phyloP scores from a whole-genome alignment of 2,113 vertebrate genomes.

The Erythrolamprus reginae region DNA sequence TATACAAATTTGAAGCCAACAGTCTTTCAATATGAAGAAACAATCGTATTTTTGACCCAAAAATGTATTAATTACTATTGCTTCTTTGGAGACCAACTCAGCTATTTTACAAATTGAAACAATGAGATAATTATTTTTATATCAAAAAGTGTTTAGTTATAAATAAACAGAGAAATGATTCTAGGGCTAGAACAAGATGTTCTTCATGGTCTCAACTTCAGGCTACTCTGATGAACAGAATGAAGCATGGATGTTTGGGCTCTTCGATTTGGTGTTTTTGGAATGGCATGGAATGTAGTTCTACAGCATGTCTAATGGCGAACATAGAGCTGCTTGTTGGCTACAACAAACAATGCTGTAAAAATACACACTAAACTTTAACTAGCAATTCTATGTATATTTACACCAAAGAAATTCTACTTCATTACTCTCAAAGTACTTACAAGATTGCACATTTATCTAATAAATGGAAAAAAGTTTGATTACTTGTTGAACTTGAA shows the following conservation, averaged over 20 bases:
- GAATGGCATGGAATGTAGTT: background rate
- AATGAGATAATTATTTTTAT: background rate
- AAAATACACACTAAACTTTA: no score
- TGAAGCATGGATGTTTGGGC: background rate
- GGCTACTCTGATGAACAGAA: background rate
- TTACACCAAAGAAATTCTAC: background rate
- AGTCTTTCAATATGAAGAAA: background rate
- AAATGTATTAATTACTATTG: background rate
- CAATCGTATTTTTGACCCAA: background rate
- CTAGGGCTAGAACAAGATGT: background rate
- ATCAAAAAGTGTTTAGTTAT: background rate
- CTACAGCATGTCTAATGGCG: background rate
- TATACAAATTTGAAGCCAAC: background rate
- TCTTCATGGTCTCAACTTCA: background rate
- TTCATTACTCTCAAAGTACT: background rate
- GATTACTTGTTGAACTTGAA: background rate
- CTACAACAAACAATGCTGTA: background rate
- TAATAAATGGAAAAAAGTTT: background rate
- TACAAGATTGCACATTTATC: background rate
- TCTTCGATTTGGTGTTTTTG: background rate
- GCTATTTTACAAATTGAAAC: background rate
- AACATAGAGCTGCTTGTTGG: background rate
- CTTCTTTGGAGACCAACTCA: background rate
- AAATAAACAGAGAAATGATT: background rate
- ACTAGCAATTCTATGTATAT: background rate